phyloP scores from a whole-genome alignment of 2,113 vertebrate species.

The Ophthalmolycus amberensis region DNA sequence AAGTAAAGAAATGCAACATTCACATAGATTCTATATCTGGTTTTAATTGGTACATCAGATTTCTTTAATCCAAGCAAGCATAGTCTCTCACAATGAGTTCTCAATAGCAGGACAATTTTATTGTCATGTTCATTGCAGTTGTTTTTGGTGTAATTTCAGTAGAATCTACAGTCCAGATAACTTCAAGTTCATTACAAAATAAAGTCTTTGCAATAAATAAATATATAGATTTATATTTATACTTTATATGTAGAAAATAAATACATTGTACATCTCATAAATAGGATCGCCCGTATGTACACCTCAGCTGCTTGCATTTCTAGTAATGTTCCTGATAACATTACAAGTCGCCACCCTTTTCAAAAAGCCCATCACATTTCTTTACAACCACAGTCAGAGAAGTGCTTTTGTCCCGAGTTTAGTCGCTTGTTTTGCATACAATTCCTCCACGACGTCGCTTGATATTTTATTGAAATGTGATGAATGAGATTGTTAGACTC shows the following conservation, averaged over 20 bases:
- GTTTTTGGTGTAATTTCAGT: slow-evolving; percentile 80
- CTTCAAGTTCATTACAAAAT: slow-evolving; percentile 89
- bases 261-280: slow-evolving; percentile 99
- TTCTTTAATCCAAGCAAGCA: slow-evolving; percentile 73
- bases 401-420: slow-evolving; percentile 70
- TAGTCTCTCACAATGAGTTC: slow-evolving; percentile 74
- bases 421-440: slow-evolving; percentile 65
- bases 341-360: slow-evolving; percentile 82
- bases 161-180: slow-evolving; percentile 85
- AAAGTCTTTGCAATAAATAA: slow-evolving; percentile 99
- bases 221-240: slow-evolving; percentile 99
- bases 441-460: slow-evolving; percentile 24
- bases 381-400: slow-evolving; percentile 69
- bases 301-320: slow-evolving; percentile 91
- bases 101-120: slow-evolving; percentile 92
- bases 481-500: slow-evolving; percentile 31
- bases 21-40: slow-evolving; percentile 67
- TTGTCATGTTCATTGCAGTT: slow-evolving; percentile 85
- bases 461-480: slow-evolving; percentile 50
- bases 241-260: slow-evolving; percentile 99
- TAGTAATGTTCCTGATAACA: slow-evolving; percentile 87
- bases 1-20: slow-evolving; percentile 48
- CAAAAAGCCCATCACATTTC: slow-evolving; percentile 64
- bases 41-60: slow-evolving; percentile 80
- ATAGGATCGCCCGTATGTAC: slow-evolving; percentile 97